These are phyloP conservation scores for Byasa hedistus DNA, from an alignment of 2,888 invertebrate species.

Conservation along the genomic window DNA sequence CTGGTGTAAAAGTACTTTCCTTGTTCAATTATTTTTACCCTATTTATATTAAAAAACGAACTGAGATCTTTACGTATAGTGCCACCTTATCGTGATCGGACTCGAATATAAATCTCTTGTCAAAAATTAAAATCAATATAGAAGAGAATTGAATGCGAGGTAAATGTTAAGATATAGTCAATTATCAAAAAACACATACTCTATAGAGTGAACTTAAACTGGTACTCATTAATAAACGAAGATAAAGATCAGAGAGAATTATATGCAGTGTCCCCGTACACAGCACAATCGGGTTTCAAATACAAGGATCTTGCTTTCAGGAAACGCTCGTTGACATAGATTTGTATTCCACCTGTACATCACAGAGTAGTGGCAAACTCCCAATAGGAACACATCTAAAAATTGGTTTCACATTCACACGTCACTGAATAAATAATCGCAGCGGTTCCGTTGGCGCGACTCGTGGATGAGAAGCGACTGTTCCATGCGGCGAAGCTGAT, in stretches of 20 bases:
- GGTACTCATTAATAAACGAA: constrained; percentile 33
- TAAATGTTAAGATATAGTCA: constrained; percentile 22
- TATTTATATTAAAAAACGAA: not conserved
- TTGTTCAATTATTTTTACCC: not conserved
- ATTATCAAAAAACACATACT: constrained; percentile 26
- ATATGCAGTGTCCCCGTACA: constrained; percentile 38
- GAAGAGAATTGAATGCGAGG: constrained; percentile 21
- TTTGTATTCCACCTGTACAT: constrained; percentile 57
- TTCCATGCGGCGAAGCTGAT: constrained; percentile 67
- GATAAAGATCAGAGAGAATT: constrained; percentile 36
- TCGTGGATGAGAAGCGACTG: constrained; percentile 49
- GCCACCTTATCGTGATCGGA: constrained; percentile 9
- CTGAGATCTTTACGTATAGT: not conserved
- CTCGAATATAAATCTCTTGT: not conserved
- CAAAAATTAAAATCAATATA: constrained; percentile 14
- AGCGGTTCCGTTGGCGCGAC: constrained; percentile 57
- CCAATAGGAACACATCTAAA: constrained; percentile 52
- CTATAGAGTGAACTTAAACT: constrained; percentile 21
- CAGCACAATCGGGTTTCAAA: constrained; percentile 47
- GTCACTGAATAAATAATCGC: constrained; percentile 62
- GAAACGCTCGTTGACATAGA: constrained; percentile 25
- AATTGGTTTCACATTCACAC: constrained; percentile 60
- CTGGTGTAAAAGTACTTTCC: no score
- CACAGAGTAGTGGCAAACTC: constrained; percentile 49
- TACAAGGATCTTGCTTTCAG: constrained; percentile 41